Evolutionary conservation across 2,113 vertebrate species (phyloP), one percentile per base, ranked within the genome.

Genomic region (Clarias macrocephalus): DNA sequence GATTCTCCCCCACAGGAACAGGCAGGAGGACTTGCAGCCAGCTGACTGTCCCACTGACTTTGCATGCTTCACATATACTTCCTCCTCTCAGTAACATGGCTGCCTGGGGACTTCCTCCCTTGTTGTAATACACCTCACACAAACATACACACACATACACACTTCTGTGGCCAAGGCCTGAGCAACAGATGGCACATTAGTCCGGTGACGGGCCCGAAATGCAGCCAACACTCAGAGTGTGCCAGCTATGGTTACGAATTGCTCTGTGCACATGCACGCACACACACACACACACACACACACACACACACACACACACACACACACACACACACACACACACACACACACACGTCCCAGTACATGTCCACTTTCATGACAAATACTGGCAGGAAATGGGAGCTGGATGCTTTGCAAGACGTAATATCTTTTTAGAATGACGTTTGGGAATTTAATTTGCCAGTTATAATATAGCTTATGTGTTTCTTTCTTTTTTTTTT

Each of bases 141-240:
- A 87, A 82, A 85, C 42, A 48, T 48, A 85, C 86, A 89, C 86
- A 87, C 30, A 23, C 30, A 42, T 25, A 62, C 79, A 76, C 80
- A 83, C 63, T 87, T 85, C 70, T 75, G 65, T 33, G 52, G 83
- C 88, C 88, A 89, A 89, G 72, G 56, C 79, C 81, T 84, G 86
- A 57, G 86, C 87, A 90, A 85, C 87, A 90, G 89, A 90, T 86
- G 75, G 86, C 33, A 75, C 60, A 81, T 85, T 85, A 84, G 84
- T 90, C 84, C 18, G 65, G 82, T 73, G 76, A 88, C 66, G 59
- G 75, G 30, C 66, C 65, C 12, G 5, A 83, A 48, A 82, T 57
- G n/a, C 76, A 59, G 88, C 85, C 85, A 87, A 81, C 66, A 56
- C 48, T 62, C 75, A 4, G 65, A 66, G 59, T 80, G 80, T 86